Percentiles rank a stretch among this genome's conserved stretches.
phyloP scores from a whole-genome alignment of 30 jellyfish, hydroid and myxozoan genomes.

The Aurelia aurita region DNA sequence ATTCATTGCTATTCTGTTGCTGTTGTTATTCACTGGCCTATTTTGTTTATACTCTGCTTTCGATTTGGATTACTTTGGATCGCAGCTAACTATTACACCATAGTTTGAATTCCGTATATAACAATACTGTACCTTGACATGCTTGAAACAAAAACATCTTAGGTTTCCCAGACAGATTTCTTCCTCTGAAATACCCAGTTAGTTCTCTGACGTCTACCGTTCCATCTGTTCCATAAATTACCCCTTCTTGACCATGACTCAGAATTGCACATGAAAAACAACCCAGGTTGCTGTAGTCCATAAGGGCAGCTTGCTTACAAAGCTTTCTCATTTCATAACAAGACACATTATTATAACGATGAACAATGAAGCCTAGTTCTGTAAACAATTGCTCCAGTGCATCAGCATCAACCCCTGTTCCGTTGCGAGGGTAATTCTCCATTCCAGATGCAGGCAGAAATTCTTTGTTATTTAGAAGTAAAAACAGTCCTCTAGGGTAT shows the following conservation, averaged over 20 bases:
- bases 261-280: slow-evolving; percentile 81
- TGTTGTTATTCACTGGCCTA: too few relatives aligned
- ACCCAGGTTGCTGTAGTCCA: slow-evolving; percentile 56
- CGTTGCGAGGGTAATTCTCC: slow-evolving; percentile 94
- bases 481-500: slow-evolving; percentile 85
- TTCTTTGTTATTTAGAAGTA: slow-evolving; percentile 80
- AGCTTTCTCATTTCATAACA: slow-evolving; percentile 81
- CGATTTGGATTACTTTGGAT: too few relatives aligned
- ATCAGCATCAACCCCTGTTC: slow-evolving; percentile 96
- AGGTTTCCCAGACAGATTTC: slow-evolving; percentile 92
- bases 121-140: slow-evolving; percentile 85
- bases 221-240: slow-evolving; percentile 95
- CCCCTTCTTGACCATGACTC: slow-evolving; percentile 99
- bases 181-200: slow-evolving; percentile 87
- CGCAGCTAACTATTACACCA: too few relatives aligned
- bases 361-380: slow-evolving; percentile 86
- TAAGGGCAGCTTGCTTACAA: slow-evolving; percentile 73
- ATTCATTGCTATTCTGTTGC: too few relatives aligned
- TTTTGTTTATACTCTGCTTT: too few relatives aligned
- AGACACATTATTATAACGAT: slow-evolving; percentile 69
- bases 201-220: slow-evolving; percentile 88
- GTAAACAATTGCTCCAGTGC: slow-evolving; percentile 73
- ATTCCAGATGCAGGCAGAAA: slow-evolving; percentile 94
- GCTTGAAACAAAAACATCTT: slow-evolving; percentile 94
- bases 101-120: too few relatives aligned